phyloP scores from a whole-genome alignment of 2,797 vertebrate species.

The Danio choprae region DNA sequence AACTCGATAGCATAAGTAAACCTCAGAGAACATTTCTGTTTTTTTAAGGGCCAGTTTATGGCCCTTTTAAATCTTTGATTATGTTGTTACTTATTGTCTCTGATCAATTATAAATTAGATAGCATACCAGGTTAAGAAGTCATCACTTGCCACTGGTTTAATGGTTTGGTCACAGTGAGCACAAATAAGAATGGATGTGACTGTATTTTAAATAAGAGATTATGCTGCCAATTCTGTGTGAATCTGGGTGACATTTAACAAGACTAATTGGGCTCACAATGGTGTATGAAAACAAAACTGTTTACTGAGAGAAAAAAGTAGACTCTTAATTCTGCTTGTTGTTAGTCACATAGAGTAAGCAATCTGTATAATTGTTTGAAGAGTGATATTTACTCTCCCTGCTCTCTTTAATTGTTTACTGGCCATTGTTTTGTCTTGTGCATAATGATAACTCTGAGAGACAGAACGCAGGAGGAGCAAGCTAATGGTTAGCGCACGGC shows the following conservation, averaged over 20 bases:
- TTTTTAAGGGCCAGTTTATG: no score
- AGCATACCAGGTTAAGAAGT: no score
- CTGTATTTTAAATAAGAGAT: conserved; percentile 22
- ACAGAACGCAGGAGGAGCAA: conserved; percentile 45
- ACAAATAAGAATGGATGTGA: background rate
- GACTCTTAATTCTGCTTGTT: conserved; percentile 47
- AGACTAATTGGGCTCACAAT: conserved; percentile 7
- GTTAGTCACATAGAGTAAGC: conserved; percentile 62
- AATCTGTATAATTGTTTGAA: conserved; percentile 71
- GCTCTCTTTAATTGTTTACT: conserved; percentile 75
- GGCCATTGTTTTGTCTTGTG: conserved; percentile 74
- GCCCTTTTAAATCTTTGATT: no score
- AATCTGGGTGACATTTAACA: conserved; percentile 21
- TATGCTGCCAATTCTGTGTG: conserved; percentile 2
- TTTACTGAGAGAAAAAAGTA: conserved; percentile 31
- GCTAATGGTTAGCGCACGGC: conserved; percentile 61
- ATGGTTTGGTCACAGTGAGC: background rate
- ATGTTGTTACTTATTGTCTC: no score
- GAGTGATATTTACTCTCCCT: conserved; percentile 70
- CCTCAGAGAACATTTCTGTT: no score
- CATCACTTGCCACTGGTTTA: background rate
- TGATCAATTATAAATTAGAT: no score
- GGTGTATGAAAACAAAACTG: conserved; percentile 8
- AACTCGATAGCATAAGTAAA: no score
- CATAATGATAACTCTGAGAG: conserved; percentile 68